phyloP scores from a whole-genome alignment of 2,888 invertebrate genomes.

The Scelioninae gen. 1 region DNA sequence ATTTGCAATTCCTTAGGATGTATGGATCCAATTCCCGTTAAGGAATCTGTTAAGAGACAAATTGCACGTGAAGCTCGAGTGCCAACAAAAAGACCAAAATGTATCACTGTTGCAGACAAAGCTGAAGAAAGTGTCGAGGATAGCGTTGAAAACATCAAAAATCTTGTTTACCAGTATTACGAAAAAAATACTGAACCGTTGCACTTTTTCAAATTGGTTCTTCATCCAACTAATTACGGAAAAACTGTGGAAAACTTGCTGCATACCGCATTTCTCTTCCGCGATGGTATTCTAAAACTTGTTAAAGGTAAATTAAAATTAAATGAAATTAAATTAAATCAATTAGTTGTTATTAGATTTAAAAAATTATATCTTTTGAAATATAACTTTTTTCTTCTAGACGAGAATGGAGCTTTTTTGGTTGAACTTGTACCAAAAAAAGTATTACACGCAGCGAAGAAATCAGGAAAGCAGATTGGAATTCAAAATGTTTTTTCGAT shows the following conservation, averaged over 20 bases:
- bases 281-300: conserved; percentile 86
- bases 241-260: conserved; percentile 88
- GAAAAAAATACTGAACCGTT: conserved; percentile 84
- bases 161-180: conserved; percentile 84
- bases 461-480: conserved; percentile 80
- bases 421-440: conserved; percentile 78
- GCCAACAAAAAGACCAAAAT: conserved; percentile 85
- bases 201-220: conserved; percentile 86
- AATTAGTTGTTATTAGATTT: neutral
- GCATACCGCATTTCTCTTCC: conserved; percentile 87
- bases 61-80: conserved; percentile 61
- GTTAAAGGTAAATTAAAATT: conserved; percentile 83
- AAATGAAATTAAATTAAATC: conserved; percentile 1
- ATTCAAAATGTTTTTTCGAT: conserved; percentile 87
- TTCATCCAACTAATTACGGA: conserved; percentile 87
- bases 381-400: conserved; percentile 70
- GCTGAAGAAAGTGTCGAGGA: conserved; percentile 86
- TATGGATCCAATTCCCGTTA: conserved; percentile 53
- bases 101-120: conserved; percentile 85
- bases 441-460: conserved; percentile 74
- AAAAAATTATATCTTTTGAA: conserved; percentile 1
- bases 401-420: conserved; percentile 72
- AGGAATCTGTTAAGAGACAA: conserved; percentile 45
- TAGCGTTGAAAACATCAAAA: conserved; percentile 85
- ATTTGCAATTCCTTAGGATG: conserved; percentile 35